Percentiles rank a stretch among this genome's conserved stretches.
These are phyloP conservation scores for Lipophrys pholis DNA, from an alignment of 2,113 vertebrate species.

Conservation along the genomic window DNA sequence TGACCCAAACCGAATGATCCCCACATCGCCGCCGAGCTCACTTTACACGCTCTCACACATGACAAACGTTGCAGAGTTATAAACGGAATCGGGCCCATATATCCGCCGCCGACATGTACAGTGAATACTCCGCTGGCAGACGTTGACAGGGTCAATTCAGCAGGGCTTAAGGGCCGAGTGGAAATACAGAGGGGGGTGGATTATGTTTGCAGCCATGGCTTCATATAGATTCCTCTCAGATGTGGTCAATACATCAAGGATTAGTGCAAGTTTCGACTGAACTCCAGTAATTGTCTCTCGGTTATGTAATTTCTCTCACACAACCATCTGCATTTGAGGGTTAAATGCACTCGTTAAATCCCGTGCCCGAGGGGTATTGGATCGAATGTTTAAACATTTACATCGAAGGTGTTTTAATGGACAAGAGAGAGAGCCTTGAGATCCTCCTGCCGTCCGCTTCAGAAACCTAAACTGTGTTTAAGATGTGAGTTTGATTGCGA, in stretches of 20 bases:
- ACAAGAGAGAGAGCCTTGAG: too few species aligned
- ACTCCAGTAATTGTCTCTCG: neutral
- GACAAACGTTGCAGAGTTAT: constrained; percentile 28
- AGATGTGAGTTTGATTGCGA: neutral
- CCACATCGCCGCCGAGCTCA: constrained; percentile 39
- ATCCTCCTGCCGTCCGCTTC: too few species aligned
- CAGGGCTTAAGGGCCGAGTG: neutral
- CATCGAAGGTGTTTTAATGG: too few species aligned
- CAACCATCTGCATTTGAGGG: too few species aligned
- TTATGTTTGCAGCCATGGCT: neutral
- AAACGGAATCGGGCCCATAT: constrained; percentile 17
- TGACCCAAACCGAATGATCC: constrained; percentile 44
- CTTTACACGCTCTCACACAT: constrained; percentile 55
- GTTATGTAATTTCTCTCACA: too few species aligned
- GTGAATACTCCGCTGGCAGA: constrained; percentile 4
- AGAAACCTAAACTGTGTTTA: too few species aligned
- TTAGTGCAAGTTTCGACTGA: neutral
- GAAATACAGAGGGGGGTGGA: neutral
- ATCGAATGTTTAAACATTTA: too few species aligned
- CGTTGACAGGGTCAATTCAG: constrained; percentile 6
- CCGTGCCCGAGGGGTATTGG: too few species aligned
- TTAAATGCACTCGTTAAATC: too few species aligned
- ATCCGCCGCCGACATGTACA: constrained; percentile 1
- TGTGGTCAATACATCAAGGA: neutral
- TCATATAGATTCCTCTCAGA: too few species aligned